Evolutionary conservation across 2,888 invertebrate genomes (phyloP).

Genomic region (Chaetoderma sp.): DNA sequence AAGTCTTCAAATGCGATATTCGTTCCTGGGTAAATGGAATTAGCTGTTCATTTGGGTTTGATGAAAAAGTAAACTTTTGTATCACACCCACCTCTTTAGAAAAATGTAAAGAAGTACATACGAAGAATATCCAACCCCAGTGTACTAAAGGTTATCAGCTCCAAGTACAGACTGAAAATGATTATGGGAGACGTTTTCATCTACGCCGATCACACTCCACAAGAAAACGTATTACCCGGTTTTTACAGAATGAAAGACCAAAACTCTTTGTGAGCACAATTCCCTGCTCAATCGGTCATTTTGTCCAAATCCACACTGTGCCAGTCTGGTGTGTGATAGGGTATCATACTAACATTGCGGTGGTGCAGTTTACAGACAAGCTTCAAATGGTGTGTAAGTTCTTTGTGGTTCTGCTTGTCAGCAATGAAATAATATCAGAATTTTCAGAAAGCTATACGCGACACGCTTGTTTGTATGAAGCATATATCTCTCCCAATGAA

Average conservation of each 20-base stretch:
- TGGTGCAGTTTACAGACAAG: constrained; percentile 28
- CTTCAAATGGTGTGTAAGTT: constrained; percentile 22
- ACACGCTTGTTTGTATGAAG: constrained; percentile 29
- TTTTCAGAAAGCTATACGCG: constrained; percentile 25
- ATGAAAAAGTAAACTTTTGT: constrained; percentile 2
- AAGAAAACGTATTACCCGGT: neutral
- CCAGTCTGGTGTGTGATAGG: constrained; percentile 26
- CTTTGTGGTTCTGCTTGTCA: constrained; percentile 20
- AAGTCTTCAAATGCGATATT: neutral
- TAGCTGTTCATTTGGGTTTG: neutral
- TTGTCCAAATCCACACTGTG: constrained; percentile 20
- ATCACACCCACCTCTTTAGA: neutral
- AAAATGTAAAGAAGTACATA: neutral
- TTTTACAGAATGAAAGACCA: neutral
- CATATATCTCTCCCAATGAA: constrained; percentile 30
- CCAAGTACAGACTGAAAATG: neutral
- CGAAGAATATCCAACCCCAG: constrained; percentile 1
- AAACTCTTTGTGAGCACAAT: neutral
- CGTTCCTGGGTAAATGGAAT: constrained; percentile 3
- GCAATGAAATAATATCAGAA: constrained; percentile 13
- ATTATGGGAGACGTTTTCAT: neutral
- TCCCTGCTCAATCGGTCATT: neutral
- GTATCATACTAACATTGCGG: constrained; percentile 19
- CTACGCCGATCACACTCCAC: neutral
- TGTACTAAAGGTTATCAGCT: constrained; percentile 2